Evolutionary conservation across 2,888 invertebrate species (phyloP).

Genomic region (Megamerina dolium): DNA sequence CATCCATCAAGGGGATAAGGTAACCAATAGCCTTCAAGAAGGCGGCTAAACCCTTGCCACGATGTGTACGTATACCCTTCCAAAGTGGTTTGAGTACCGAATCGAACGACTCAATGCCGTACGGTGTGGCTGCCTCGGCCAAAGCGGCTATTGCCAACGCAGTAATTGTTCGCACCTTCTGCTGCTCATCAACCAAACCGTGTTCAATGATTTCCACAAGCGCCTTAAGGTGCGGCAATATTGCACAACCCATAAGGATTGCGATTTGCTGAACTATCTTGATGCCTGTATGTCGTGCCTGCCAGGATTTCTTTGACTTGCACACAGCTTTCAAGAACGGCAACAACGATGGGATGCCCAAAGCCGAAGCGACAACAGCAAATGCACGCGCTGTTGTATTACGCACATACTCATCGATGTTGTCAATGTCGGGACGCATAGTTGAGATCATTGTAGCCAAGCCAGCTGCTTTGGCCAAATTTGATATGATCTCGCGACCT

Average conservation of each 20-base stretch:
- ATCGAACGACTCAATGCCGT: constrained; percentile 99
- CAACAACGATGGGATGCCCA: constrained; percentile 92
- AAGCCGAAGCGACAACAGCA: constrained; percentile 98
- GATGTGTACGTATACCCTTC: constrained; percentile 94
- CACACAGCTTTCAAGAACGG: constrained; percentile 99
- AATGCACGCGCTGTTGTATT: constrained; percentile 99
- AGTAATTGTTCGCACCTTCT: constrained; percentile 96
- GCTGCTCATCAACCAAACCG: constrained; percentile 96
- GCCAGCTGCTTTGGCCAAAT: constrained; percentile 98
- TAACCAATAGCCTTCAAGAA: constrained; percentile 99
- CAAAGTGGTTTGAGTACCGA: constrained; percentile 98
- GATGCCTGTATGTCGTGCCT: constrained; percentile 95
- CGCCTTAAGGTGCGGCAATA: constrained; percentile 94
- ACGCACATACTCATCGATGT: constrained; percentile 98
- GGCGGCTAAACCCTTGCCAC: constrained; percentile 93
- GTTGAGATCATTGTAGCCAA: constrained; percentile 99
- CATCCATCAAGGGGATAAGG: constrained; percentile 98
- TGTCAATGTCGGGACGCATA: constrained; percentile 99
- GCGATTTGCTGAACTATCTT: constrained; percentile 99
- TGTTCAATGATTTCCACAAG: constrained; percentile 99
- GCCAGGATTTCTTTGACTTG: constrained; percentile 99
- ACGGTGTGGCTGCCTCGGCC: constrained; percentile 98
- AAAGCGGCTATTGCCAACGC: constrained; percentile 96
- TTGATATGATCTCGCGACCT: constrained; percentile 98
- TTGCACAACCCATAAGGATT: constrained; percentile 99